A percentile compares a stretch with the other conserved stretches of the same genome.
Conservation (phyloP, 2,113 vertebrate genomes). For the Eleginops maclovinus region DNA sequence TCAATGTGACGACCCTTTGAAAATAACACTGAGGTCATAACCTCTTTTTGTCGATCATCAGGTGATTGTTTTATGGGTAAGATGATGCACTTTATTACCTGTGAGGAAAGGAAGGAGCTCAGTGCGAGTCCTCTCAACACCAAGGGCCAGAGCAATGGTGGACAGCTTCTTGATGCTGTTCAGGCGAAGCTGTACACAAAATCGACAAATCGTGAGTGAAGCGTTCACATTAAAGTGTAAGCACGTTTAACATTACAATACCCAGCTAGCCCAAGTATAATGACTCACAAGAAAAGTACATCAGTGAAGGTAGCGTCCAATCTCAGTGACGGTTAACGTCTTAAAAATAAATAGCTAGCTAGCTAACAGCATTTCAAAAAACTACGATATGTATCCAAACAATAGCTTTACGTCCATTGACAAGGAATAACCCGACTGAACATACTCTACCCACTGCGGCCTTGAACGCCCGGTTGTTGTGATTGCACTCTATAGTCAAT, state of each 20-base stretch:
- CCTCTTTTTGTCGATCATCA: background rate
- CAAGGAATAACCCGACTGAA: accelerated
- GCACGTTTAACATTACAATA: background rate
- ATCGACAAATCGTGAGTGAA: background rate
- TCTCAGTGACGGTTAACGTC: too few relatives aligned
- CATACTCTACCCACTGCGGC: background rate
- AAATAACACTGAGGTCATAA: background rate
- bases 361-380: background rate
- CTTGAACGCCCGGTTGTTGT: conserved; percentile 23
- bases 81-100: conserved; percentile 75
- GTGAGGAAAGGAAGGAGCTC: conserved; percentile 93
- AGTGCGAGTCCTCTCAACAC: conserved; percentile 91
- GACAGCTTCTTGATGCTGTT: conserved; percentile 95
- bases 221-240: background rate
- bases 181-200: conserved; percentile 85
- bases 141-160: conserved; percentile 91
- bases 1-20: background rate
- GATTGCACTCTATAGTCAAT: conserved; percentile 7
- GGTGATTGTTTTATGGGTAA: background rate
- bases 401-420: background rate
- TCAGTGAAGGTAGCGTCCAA: background rate
- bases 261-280: background rate
- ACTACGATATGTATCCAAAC: background rate
- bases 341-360: background rate
- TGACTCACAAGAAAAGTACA: too few relatives aligned